A percentile compares a stretch with the other conserved stretches of the same genome.
phyloP scores from a whole-genome alignment of 2,113 vertebrate genomes.

The Serinus canaria region DNA sequence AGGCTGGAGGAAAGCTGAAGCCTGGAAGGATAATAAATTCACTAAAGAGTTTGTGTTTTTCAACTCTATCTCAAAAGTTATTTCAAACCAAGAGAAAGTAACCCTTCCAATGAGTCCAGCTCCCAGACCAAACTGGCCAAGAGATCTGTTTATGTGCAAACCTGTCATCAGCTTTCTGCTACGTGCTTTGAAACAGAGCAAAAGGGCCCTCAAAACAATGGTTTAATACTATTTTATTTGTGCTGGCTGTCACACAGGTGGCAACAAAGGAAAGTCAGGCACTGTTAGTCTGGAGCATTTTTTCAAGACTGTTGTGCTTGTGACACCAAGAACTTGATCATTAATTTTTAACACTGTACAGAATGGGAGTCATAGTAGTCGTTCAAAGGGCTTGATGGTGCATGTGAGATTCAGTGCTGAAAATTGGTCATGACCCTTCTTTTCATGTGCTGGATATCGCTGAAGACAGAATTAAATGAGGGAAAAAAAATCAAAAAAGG shows the following conservation, averaged over 20 bases:
- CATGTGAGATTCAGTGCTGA: background rate
- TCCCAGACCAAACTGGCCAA: background rate
- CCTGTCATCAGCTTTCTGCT: background rate
- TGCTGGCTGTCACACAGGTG: background rate
- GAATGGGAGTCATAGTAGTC: background rate
- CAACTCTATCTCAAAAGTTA: background rate
- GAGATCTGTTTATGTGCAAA: background rate
- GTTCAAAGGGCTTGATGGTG: background rate
- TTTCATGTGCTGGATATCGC: background rate
- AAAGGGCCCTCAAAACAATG: background rate
- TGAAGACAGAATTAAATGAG: background rate
- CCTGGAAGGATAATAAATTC: conserved; percentile 3
- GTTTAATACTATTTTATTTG: background rate
- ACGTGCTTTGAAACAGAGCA: background rate
- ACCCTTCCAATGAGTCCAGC: background rate
- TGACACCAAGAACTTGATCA: background rate
- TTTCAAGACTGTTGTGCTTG: background rate
- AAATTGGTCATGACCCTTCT: background rate
- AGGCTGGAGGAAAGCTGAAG: background rate
- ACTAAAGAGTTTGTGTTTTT: background rate
- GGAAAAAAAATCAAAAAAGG: rapidly evolving
- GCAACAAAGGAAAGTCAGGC: background rate
- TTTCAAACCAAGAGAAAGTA: background rate
- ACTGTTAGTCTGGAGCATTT: background rate
- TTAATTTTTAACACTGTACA: background rate